phyloP scores from a whole-genome alignment of 2,888 invertebrate species.

The Thereva unica region DNA sequence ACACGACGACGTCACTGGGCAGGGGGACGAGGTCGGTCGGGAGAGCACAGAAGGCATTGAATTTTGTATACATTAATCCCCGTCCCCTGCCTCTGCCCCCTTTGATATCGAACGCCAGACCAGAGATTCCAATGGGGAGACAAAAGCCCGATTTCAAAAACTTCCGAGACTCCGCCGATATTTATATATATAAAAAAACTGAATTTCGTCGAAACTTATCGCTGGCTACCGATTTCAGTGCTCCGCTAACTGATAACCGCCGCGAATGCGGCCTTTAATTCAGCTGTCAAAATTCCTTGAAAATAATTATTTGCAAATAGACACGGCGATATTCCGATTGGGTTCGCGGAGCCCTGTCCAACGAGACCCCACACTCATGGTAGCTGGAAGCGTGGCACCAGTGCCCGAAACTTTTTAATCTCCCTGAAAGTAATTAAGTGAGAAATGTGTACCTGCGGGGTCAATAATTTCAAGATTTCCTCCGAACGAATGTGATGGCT shows the following conservation, averaged over 20 bases:
- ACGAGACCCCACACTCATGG: conserved; percentile 26
- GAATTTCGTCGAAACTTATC: conserved; percentile 12
- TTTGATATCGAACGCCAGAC: conserved; percentile 26
- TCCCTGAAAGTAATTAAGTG: conserved; percentile 37
- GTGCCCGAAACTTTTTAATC: conserved; percentile 16
- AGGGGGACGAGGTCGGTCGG: neutral
- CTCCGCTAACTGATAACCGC: neutral
- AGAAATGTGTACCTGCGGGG: conserved; percentile 44
- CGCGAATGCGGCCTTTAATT: neutral
- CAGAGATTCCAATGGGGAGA: conserved; percentile 27
- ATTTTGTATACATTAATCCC: conserved; percentile 19
- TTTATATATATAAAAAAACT: no score
- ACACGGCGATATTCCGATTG: neutral
- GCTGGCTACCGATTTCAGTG: neutral
- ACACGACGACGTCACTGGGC: neutral
- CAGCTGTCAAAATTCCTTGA: conserved; percentile 12
- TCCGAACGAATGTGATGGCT: conserved; percentile 42
- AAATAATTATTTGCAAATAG: no score
- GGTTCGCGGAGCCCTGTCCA: conserved; percentile 5
- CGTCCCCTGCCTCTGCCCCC: conserved; percentile 1
- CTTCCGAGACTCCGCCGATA: neutral
- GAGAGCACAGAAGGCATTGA: conserved; percentile 8
- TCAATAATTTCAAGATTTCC: conserved; percentile 47
- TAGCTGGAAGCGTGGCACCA: conserved; percentile 3
- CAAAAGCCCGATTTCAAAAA: conserved; percentile 23